These are phyloP conservation scores for Catagonus wagneri DNA, from an alignment of 2,113 vertebrate genomes.

Conservation along the genomic window DNA sequence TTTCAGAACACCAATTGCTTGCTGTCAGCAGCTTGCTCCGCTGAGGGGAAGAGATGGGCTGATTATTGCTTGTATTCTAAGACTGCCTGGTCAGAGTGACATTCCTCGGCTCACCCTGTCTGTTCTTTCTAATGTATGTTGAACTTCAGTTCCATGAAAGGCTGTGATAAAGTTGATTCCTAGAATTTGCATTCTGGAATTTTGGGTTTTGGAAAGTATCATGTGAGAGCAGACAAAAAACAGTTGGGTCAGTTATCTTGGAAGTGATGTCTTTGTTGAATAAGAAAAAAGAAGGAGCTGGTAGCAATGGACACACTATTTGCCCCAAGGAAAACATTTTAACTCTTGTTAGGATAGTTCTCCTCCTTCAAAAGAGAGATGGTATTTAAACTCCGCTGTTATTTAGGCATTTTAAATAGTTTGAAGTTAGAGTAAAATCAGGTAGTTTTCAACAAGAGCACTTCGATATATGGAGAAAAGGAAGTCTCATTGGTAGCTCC, in stretches of 20 bases:
- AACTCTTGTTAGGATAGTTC: not conserved
- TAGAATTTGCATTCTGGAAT: not conserved
- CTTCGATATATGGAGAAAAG: not conserved
- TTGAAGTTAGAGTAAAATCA: slow-evolving; percentile 11
- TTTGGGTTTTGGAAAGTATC: not conserved
- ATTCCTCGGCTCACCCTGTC: not conserved
- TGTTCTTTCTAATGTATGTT: not conserved
- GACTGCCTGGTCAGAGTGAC: not conserved
- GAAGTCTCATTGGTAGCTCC: not conserved
- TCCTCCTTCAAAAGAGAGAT: not conserved
- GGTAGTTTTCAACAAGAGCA: not conserved
- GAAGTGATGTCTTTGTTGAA: not conserved
- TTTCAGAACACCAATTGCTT: not conserved
- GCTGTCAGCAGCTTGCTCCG: not conserved
- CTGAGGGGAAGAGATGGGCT: not conserved
- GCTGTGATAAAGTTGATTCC: not conserved
- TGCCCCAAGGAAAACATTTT: not conserved
- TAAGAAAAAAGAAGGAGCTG: not conserved
- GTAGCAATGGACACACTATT: not conserved
- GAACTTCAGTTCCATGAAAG: not conserved
- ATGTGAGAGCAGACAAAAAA: not conserved
- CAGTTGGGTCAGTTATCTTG: not conserved
- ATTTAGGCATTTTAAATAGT: not conserved
- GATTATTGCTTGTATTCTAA: not conserved
- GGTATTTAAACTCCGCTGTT: not conserved